phyloP scores from a whole-genome alignment of 2,113 vertebrate genomes.

The Nothoprocta pentlandii region DNA sequence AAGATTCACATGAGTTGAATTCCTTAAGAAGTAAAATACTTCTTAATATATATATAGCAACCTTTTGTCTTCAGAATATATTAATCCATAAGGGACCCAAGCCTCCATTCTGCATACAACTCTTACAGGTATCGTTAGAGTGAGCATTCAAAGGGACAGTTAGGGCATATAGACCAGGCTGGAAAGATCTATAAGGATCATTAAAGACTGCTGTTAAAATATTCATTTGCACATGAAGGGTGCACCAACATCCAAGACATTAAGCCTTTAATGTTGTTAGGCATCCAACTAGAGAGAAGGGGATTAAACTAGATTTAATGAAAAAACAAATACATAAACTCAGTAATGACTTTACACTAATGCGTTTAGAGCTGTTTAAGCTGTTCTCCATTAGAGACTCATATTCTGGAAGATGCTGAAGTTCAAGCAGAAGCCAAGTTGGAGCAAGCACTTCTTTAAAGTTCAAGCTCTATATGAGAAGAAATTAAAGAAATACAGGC shows the following conservation, averaged over 20 bases:
- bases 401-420: accelerated
- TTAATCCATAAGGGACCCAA: not conserved
- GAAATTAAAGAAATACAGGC: not conserved
- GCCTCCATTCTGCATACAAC: not conserved
- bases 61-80: not conserved
- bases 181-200: conserved; percentile 53
- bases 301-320: conserved; percentile 47
- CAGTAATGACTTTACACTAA: not conserved
- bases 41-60: not conserved
- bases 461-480: not conserved
- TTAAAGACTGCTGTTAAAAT: conserved; percentile 34
- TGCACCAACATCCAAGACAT: not conserved
- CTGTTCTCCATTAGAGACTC: not conserved
- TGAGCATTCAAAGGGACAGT: not conserved
- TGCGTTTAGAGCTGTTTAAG: not conserved
- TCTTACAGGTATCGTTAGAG: not conserved
- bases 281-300: not conserved
- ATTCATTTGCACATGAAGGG: conserved; percentile 31
- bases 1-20: not conserved
- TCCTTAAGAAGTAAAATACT: not conserved
- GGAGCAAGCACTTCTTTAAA: not conserved
- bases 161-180: conserved; percentile 3
- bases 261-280: conserved; percentile 11
- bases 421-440: not conserved
- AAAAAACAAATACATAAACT: conserved; percentile 44